These are phyloP conservation scores for Drosophila melanosoma DNA, from an alignment of 2,888 invertebrate genomes.

Conservation along the genomic window DNA sequence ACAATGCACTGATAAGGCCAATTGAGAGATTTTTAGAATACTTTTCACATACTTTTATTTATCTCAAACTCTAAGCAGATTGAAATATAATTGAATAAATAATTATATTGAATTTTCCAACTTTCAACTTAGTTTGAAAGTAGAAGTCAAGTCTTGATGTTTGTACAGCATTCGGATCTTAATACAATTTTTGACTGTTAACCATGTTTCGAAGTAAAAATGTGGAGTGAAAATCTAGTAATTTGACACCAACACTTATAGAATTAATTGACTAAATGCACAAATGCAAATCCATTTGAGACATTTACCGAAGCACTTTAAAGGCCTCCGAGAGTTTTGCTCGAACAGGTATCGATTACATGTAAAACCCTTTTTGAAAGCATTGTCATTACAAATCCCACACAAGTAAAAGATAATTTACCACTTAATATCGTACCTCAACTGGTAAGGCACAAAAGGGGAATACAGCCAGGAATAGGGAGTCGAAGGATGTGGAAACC, in stretches of 20 bases:
- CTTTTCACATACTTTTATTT: neutral
- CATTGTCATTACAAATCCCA: constrained; percentile 29
- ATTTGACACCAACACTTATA: neutral
- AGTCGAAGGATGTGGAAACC: constrained; percentile 55
- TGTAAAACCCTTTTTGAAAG: constrained; percentile 64
- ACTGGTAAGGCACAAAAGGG: constrained; percentile 35
- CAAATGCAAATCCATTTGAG: constrained; percentile 47
- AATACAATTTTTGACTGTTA: neutral
- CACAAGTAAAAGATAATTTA: constrained; percentile 58
- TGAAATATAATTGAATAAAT: neutral
- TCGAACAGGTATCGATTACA: constrained; percentile 60
- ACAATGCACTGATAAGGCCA: constrained; percentile 17
- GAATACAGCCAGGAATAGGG: constrained; percentile 5
- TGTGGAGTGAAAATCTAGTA: no score
- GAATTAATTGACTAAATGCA: constrained; percentile 60
- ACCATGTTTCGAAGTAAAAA: neutral
- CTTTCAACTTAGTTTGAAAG: neutral
- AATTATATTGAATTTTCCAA: neutral
- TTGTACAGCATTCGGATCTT: neutral
- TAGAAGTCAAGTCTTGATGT: neutral
- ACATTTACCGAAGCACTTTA: constrained; percentile 38
- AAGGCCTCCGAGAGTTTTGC: constrained; percentile 33
- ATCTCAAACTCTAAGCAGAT: neutral
- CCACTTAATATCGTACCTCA: constrained; percentile 66
- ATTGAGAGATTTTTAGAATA: neutral